Base-by-base conservation (phyloP, 2,113 vertebrate genomes). In the Thamnophis sirtalis region DNA sequence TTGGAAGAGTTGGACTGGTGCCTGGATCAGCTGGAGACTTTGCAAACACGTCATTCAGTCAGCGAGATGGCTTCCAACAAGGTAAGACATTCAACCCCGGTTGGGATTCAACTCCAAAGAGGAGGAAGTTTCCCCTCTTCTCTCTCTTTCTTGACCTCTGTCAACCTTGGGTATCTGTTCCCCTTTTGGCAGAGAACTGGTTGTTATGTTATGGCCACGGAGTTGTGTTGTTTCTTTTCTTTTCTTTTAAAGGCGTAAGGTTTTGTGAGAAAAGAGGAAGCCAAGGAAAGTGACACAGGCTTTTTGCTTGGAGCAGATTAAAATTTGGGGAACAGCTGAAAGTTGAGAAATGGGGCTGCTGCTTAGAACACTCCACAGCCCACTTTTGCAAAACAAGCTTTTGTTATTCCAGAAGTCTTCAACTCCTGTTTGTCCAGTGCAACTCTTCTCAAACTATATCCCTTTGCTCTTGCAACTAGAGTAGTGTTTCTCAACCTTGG, bases 1-100 rank as follows among this genome's bases (percentile, higher is more conserved):
- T 96, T 99, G 96, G 98, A 98, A 43, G 99, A 99, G 96, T 96
- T 99, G 97, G 99, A 99, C 96, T 99, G 99, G 99, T 99, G 99
- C 96, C 95, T 99, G 97, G 98, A 99, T 84, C 99, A 99, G 96
- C 97, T 99, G 92, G 98, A 99, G 96, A 99, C 99, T 0, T 96
- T 99, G 93, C 99, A 99, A 97, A 98, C 98, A 0, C 96, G 98
- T 68, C 97, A 97, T 89, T 98, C 97, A 0, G 97, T 97, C 91
- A 95, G 97, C 22, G 98, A 98, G 94, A 98, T 98, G 97, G 98
- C 98, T 1, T 98, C 94, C 97, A 98, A 97, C 96, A 98, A 98
- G 97, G 97, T 97, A 87, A 96, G 96, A 10, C 1, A 19, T 49
- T 21, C 33, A 73, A 73, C 68, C n/a, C 5, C 0, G 68, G 15